A percentile compares a stretch with the other conserved stretches of the same genome.
These are phyloP conservation scores for Notolabrus celidotus DNA, from an alignment of 2,797 vertebrate genomes.

Conservation along the genomic window DNA sequence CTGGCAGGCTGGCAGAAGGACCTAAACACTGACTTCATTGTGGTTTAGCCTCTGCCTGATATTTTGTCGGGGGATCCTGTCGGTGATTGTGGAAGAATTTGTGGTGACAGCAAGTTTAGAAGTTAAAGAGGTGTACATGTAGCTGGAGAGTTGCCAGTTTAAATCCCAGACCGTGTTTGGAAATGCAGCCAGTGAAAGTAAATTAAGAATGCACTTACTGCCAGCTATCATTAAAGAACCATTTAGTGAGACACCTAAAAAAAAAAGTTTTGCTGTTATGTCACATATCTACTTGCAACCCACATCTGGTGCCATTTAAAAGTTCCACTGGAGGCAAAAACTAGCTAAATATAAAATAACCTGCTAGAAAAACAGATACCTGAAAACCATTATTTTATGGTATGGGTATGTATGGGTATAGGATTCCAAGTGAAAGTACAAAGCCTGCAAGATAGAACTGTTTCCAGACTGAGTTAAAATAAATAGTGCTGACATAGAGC, in stretches of 20 bases:
- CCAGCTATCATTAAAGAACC: slow-evolving; percentile 63
- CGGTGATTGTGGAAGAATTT: slow-evolving; percentile 68
- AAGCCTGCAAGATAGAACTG: slow-evolving; percentile 1
- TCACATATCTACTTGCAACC: slow-evolving; percentile 44
- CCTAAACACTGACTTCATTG: slow-evolving; percentile 82
- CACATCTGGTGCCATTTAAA: slow-evolving; percentile 50
- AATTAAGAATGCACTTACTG: slow-evolving; percentile 50
- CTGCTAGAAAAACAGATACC: slow-evolving; percentile 36
- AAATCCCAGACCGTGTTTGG: slow-evolving; percentile 41
- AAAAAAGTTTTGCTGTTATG: slow-evolving; percentile 50
- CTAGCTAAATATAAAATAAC: slow-evolving; percentile 20
- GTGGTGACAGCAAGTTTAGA: slow-evolving; percentile 59
- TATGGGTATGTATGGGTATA: background rate
- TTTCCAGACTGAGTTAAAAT: background rate
- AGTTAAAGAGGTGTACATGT: slow-evolving; percentile 65
- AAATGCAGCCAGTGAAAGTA: slow-evolving; percentile 43
- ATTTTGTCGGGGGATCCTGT: slow-evolving; percentile 73
- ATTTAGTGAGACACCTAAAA: slow-evolving; percentile 36
- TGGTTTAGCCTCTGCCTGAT: slow-evolving; percentile 77
- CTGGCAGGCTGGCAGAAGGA: slow-evolving; percentile 64
- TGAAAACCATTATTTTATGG: slow-evolving; percentile 17
- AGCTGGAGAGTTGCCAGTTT: slow-evolving; percentile 56
- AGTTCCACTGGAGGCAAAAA: slow-evolving; percentile 24
- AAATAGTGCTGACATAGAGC: no score
- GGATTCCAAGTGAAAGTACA: slow-evolving; percentile 25